Evolutionary conservation across 1,140 invertebrate genomes (phyloP).

Genomic region (Physella acuta): DNA sequence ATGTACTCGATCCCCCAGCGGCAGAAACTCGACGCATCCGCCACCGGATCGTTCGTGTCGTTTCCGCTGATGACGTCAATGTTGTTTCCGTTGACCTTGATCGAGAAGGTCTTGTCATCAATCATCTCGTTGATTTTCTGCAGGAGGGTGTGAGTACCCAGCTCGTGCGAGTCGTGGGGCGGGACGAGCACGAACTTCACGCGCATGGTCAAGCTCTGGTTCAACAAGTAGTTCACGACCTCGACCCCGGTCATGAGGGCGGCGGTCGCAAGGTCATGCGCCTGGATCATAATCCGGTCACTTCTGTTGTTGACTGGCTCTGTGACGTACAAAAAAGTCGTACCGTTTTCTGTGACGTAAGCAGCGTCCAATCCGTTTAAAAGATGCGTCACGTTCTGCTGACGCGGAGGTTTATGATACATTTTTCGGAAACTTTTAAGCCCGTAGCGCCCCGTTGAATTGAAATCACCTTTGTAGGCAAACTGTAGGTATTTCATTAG

Average conservation of each 20-base stretch:
- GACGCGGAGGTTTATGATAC: neutral
- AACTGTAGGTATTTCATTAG: neutral
- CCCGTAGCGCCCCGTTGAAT: no score
- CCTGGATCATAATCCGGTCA: neutral
- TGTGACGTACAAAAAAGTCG: neutral
- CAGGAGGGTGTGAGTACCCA: conserved; percentile 27
- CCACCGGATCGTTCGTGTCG: conserved; percentile 19
- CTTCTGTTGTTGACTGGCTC: neutral
- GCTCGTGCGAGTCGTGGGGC: conserved; percentile 24
- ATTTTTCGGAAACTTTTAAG: neutral
- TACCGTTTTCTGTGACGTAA: neutral
- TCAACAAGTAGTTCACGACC: neutral
- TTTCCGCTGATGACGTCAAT: conserved; percentile 28
- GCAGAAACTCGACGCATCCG: conserved; percentile 15
- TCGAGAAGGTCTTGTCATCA: conserved; percentile 34
- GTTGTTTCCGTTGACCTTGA: conserved; percentile 41
- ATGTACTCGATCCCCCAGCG: conserved; percentile 13
- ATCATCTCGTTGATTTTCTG: conserved; percentile 36
- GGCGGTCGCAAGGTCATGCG: neutral
- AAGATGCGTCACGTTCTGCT: no score
- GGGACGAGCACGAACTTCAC: conserved; percentile 39
- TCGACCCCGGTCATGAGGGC: neutral
- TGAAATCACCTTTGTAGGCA: neutral
- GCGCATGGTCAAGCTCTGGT: neutral
- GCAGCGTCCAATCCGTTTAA: neutral